phyloP scores from a whole-genome alignment of 2,888 invertebrate species.

The Perizoma flavofasciatum region DNA sequence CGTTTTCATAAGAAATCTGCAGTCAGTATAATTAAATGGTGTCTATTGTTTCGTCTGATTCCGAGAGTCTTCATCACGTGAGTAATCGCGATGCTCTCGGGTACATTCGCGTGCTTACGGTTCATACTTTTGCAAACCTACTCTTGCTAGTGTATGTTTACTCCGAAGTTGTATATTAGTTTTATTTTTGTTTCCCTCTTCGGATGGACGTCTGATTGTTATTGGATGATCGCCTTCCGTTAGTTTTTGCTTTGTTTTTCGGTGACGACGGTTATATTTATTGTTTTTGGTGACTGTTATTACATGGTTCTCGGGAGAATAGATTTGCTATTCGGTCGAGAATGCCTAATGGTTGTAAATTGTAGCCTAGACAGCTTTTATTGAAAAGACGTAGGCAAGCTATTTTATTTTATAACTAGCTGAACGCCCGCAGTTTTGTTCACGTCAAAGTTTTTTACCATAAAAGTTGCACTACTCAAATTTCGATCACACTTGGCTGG shows the following conservation, averaged over 20 bases:
- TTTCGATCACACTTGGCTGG: too few species aligned
- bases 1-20: too few species aligned
- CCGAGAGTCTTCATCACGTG: too few species aligned
- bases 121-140: not conserved
- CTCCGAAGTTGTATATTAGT: conserved; percentile 17
- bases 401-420: too few species aligned
- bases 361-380: conserved; percentile 2
- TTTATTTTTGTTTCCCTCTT: conserved; percentile 19
- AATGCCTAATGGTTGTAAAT: conserved; percentile 9
- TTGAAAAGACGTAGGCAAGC: not conserved
- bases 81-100: too few species aligned
- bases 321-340: conserved; percentile 14
- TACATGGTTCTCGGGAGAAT: conserved; percentile 21
- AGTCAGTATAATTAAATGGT: too few species aligned
- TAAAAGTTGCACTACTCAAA: too few species aligned
- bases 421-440: too few species aligned
- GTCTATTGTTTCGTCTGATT: too few species aligned
- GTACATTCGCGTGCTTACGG: conserved; percentile 2
- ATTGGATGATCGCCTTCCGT: conserved; percentile 23
- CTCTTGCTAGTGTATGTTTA: not conserved
- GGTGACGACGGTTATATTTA: conserved; percentile 30
- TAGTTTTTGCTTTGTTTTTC: conserved; percentile 14
- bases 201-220: conserved; percentile 19
- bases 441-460: too few species aligned
- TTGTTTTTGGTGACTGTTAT: conserved; percentile 26